phyloP scores from a whole-genome alignment of 2,113 vertebrate species.

The Mustela lutreola region DNA sequence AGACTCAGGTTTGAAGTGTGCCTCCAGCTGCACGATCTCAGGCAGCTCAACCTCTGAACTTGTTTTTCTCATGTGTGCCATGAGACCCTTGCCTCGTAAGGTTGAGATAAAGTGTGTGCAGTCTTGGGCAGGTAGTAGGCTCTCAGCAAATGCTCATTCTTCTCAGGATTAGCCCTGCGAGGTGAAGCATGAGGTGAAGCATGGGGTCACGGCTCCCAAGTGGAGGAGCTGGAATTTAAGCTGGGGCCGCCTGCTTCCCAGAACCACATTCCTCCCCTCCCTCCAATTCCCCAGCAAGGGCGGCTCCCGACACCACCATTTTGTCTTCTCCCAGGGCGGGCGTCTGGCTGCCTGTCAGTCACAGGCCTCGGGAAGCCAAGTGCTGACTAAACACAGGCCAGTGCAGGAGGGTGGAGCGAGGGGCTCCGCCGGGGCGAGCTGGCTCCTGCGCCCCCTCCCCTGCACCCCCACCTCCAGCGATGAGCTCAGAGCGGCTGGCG shows the following conservation, averaged over 20 bases:
- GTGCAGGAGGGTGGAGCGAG: slow-evolving; percentile 76
- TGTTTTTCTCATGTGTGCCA: background rate
- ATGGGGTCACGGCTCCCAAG: slow-evolving; percentile 12
- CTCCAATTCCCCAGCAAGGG: slow-evolving; percentile 58
- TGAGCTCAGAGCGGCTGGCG: slow-evolving; percentile 82
- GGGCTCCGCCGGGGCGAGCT: background rate
- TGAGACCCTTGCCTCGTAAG: background rate
- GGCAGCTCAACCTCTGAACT: background rate
- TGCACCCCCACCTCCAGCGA: slow-evolving; percentile 63
- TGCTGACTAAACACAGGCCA: slow-evolving; percentile 84
- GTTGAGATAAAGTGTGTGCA: background rate
- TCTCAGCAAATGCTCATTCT: background rate
- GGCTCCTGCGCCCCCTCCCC: slow-evolving; percentile 58
- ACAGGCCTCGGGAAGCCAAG: slow-evolving; percentile 79
- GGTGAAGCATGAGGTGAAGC: background rate
- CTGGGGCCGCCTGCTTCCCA: slow-evolving; percentile 47
- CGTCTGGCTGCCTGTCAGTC: slow-evolving; percentile 82
- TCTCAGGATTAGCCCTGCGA: background rate
- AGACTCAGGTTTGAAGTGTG: background rate
- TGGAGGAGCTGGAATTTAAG: background rate
- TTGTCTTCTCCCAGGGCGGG: slow-evolving; percentile 78
- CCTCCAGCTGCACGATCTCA: background rate
- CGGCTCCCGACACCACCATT: slow-evolving; percentile 79
- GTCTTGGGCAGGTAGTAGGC: slow-evolving; percentile 18
- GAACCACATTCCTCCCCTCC: slow-evolving; percentile 66